Percentiles rank a stretch among this genome's conserved stretches.
Conservation (phyloP, 2,797 vertebrate species). For the Cossypha polioptera region DNA sequence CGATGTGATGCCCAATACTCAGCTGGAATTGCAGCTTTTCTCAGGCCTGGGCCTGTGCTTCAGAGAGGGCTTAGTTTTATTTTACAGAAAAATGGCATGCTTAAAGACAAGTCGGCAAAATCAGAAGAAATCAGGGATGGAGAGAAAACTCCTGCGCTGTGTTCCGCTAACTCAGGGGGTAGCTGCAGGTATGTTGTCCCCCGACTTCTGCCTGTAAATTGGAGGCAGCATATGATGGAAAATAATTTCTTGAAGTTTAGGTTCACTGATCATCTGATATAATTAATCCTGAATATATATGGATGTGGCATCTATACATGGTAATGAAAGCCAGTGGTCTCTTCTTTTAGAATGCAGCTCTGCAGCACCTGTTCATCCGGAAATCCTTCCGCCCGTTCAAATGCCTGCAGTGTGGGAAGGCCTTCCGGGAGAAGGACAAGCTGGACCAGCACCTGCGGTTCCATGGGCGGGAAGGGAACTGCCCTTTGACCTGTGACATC, state of each 20-base stretch:
- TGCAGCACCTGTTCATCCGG: conserved; percentile 96
- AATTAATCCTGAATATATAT: background rate
- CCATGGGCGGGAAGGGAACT: conserved; percentile 89
- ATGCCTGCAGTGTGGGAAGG: conserved; percentile 95
- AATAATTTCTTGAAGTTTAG: background rate
- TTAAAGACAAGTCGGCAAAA: background rate
- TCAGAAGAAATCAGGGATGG: background rate
- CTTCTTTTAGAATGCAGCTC: conserved; percentile 89
- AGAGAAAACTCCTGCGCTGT: background rate
- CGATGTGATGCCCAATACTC: background rate
- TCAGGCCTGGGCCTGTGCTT: background rate
- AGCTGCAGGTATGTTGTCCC: background rate
- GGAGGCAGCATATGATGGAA: background rate
- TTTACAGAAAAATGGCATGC: background rate
- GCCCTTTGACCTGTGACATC: conserved; percentile 89
- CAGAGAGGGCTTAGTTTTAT: background rate
- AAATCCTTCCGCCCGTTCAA: conserved; percentile 97
- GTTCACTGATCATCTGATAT: background rate
- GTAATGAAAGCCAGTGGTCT: background rate
- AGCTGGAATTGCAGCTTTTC: background rate
- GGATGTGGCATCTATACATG: rapidly evolving
- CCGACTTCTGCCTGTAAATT: background rate
- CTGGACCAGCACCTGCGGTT: conserved; percentile 93
- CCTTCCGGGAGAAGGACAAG: conserved; percentile 95
- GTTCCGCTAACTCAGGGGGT: background rate